Evolutionary conservation across 2,888 invertebrate genomes (phyloP).

Genomic region (Leptinotarsa peninsularis): DNA sequence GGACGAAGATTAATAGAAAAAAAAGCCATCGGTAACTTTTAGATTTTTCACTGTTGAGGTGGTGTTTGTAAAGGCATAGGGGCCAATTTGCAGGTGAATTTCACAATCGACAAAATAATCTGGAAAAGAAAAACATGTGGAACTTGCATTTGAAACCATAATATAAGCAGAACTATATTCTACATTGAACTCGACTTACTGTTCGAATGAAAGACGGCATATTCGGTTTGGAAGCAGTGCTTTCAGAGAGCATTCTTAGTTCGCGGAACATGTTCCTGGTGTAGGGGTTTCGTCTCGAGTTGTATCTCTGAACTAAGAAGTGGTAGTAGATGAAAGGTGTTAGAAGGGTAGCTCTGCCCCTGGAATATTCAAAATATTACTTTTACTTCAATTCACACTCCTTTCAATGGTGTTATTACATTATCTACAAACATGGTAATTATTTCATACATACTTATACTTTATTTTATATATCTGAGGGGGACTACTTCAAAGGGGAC

Average conservation of each 20-base stretch:
- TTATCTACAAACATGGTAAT: no score
- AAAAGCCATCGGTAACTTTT: neutral
- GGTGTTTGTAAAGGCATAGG: conserved; percentile 70
- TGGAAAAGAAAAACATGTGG: conserved; percentile 52
- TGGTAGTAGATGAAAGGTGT: conserved; percentile 98
- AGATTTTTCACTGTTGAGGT: conserved; percentile 53
- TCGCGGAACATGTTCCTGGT: conserved; percentile 94
- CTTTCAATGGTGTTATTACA: no score
- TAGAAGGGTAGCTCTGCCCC: conserved; percentile 90
- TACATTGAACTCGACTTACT: neutral
- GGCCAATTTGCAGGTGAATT: conserved; percentile 81
- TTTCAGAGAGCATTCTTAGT: conserved; percentile 79
- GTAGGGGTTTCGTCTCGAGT: conserved; percentile 95
- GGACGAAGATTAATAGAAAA: conserved; percentile 9
- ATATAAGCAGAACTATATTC: no score
- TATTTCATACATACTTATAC: no score
- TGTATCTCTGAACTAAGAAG: conserved; percentile 91
- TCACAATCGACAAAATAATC: conserved; percentile 73
- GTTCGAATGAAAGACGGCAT: conserved; percentile 74
- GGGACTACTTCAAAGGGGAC: no score
- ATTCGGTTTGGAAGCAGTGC: conserved; percentile 74
- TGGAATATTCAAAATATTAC: conserved; percentile 61
- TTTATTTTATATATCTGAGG: no score
- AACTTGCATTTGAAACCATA: conserved; percentile 43
- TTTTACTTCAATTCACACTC: no score